Evolutionary conservation across 1,140 invertebrate genomes (phyloP).

Genomic region (Elymnias hypermnestra): DNA sequence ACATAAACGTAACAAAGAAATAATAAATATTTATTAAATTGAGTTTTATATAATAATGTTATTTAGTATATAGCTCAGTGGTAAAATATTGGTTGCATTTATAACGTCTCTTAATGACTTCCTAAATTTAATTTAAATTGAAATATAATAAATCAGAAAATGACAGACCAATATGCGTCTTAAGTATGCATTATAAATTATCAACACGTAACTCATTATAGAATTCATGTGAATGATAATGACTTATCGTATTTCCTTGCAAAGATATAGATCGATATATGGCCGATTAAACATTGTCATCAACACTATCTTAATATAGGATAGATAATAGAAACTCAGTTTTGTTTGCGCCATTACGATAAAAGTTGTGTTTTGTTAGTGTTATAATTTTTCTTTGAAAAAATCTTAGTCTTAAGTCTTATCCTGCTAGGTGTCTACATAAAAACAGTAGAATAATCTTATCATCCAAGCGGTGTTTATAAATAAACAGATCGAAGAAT

Average conservation of each 20-base stretch:
- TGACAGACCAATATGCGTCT: neutral
- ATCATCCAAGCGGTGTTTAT: too few species aligned
- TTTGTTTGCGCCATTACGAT: slow-evolving; percentile 1
- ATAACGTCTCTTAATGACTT: too few species aligned
- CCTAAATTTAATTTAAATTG: too few species aligned
- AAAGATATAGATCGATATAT: slow-evolving; percentile 56
- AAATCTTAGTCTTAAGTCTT: too few species aligned
- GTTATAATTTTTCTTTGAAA: too few species aligned
- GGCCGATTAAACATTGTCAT: slow-evolving; percentile 42
- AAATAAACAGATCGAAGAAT: too few species aligned
- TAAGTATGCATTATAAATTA: neutral
- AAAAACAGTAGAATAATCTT: too few species aligned
- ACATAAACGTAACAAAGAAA: too few species aligned
- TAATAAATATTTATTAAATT: too few species aligned
- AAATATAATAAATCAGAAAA: neutral
- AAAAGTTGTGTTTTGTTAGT: neutral
- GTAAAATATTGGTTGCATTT: neutral
- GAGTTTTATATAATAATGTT: too few species aligned
- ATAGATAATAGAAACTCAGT: slow-evolving; percentile 1
- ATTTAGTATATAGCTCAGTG: too few species aligned
- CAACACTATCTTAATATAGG: slow-evolving; percentile 1
- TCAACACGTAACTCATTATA: neutral
- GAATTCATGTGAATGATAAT: slow-evolving; percentile 8
- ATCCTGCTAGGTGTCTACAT: too few species aligned
- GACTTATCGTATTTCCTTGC: slow-evolving; percentile 36